Conservation (phyloP, 2,797 vertebrate genomes). For the Sebastiscus albofasciatus region DNA sequence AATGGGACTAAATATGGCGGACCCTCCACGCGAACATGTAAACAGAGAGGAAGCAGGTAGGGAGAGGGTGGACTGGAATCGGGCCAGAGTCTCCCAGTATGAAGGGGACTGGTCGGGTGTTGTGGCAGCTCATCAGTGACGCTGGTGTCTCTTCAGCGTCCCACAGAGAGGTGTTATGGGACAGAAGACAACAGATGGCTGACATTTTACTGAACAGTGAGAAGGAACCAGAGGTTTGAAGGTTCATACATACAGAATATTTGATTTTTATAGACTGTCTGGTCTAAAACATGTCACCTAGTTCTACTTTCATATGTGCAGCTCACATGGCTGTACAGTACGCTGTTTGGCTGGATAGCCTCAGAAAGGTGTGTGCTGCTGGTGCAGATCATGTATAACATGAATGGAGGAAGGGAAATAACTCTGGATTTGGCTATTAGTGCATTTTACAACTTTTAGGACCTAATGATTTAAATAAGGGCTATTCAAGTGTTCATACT, state of each 20-base stretch:
- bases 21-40: no score
- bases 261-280: background rate
- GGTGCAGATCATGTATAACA: no score
- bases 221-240: background rate
- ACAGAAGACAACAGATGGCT: background rate
- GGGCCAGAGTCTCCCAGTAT: background rate
- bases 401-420: no score
- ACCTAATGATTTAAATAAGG: no score
- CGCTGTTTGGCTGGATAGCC: no score
- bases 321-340: background rate
- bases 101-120: background rate
- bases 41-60: no score
- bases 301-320: background rate
- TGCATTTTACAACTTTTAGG: no score
- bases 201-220: background rate
- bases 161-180: background rate
- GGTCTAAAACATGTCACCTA: background rate
- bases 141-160: background rate
- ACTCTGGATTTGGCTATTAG: no score
- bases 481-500: no score
- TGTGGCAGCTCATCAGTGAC: background rate
- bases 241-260: background rate
- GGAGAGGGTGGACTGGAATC: no score
- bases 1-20: no score
- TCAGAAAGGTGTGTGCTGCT: no score